Base-by-base conservation (phyloP, 1,140 invertebrate genomes). In the Drosophila athabasca region DNA sequence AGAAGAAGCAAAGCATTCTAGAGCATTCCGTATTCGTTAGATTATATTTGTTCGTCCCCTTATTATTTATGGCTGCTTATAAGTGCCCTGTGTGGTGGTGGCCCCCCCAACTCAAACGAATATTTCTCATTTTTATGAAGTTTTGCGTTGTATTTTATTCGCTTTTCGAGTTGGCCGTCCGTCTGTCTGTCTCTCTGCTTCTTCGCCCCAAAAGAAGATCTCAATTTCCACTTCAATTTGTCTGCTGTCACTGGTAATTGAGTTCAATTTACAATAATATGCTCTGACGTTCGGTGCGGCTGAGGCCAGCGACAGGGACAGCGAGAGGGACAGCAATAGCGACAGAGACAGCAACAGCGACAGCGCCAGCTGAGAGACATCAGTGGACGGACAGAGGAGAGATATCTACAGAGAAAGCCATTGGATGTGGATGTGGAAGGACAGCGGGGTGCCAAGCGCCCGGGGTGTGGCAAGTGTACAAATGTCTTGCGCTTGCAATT, bases 201-300 rank as follows among this genome's bases (percentile, higher is more conserved):
- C 45, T 51, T 73, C 70, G 71, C 83, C 26, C 60, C 55, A 74
- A 73, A 87, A 90, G 73, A 90, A 90, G 79, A 90, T 90, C 83
- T 90, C 88, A 90, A 90, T 90, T 90, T 90, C 88, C 88, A 90
- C 88, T 90, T 90, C 83, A 90, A 90, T 90, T 90, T 90, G 88
- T 90, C 88, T 78, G 88, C 88, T 90, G 88, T 90, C 88, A 84
- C 65, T 88, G 78, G 79, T 90, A 90, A 90, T 90, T 90, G 88
- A 90, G 88, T 90, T 90, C 88, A 90, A 90, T 90, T 90, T 90
- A 90, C 88, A 90, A 89, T 90, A 89, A 89, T 89, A 90, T 78
- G 76, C 84, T 77, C 84, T 85, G 84, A 89, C 84, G 85, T 89
- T 60, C 24, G 76, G 79, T 82, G 75, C 71, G 83, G 82, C 82